Evolutionary conservation across 2,888 invertebrate genomes (phyloP), one percentile per base, ranked within the genome.

Genomic region (Eustalomyia histrio): DNA sequence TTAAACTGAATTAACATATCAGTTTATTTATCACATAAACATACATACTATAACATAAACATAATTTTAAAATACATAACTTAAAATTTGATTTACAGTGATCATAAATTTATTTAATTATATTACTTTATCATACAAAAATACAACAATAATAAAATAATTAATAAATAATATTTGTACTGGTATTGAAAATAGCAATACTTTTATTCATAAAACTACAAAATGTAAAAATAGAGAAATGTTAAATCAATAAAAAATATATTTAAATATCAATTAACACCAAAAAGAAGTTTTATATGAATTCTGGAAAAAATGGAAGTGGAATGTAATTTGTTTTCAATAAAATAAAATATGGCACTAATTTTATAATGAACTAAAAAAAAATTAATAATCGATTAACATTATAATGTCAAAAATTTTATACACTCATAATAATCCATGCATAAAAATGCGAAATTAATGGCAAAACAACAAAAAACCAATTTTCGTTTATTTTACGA

Each of bases 1-100:
- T 50, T 53, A 43, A 53, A 60, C 65, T 71, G 24, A 75, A 75
- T 65, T n/a, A 53, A 64, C 79, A 79, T 75, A 79, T 79, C 79
- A 65, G 17, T 65, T 75, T 47, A 58, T 55, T 75, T 69, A 9
- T 69, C 43, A 52, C 29, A 64, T 35, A 47, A 65, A 65, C 33
- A 55, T 65, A 14, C 4, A 29, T 29, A 29, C 29, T 29, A 24
- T n/a, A n/a, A n/a, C n/a, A n/a, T n/a, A 29, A 29, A 6, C 29
- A 33, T 14, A n/a, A 35, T 65, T 52, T 58, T 17, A n/a, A n/a
- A 55, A 64, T 35, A 43, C 63, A 55, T 24, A 63, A 53, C 29
- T 17, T 7, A 63, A 10, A 33, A 52, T 9, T 24, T 52, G n/a
- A 65, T 52, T 74, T 53, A 18, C 65, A 52, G 52, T 14, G 12